Evolutionary conservation across 2,113 vertebrate species (phyloP).

Genomic region (Gnathonemus echidnorhynchus): DNA sequence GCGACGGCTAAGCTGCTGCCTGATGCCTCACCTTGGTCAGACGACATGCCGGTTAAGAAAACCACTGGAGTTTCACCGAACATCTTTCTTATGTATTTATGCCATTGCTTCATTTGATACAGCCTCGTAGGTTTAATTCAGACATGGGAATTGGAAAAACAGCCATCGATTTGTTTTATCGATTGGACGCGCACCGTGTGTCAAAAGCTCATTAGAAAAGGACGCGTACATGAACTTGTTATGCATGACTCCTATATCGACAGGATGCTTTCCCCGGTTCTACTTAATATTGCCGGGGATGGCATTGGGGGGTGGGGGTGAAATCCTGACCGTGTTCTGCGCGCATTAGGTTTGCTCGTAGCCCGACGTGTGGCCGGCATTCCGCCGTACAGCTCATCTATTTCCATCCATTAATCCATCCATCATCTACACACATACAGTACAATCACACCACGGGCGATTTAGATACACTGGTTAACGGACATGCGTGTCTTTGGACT

Average conservation of each 20-base stretch:
- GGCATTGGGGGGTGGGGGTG: background rate
- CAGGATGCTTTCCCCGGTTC: background rate
- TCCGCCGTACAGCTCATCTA: background rate
- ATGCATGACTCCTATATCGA: constrained; percentile 13
- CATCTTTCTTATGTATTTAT: background rate
- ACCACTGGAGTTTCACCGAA: background rate
- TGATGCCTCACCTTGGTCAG: background rate
- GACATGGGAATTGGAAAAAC: constrained; percentile 4
- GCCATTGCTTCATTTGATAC: background rate
- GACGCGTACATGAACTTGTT: background rate
- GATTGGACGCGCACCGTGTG: background rate
- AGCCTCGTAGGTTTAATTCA: background rate
- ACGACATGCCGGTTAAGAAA: background rate
- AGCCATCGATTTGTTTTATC: background rate
- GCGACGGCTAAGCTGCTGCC: too few relatives aligned
- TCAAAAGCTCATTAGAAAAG: constrained; percentile 15
- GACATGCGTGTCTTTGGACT: background rate
- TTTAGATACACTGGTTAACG: background rate
- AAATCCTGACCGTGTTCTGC: background rate
- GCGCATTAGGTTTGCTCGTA: background rate
- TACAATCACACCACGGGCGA: background rate
- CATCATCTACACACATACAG: background rate
- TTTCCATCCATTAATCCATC: background rate
- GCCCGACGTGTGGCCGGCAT: background rate
- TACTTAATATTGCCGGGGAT: background rate